Base-by-base conservation (phyloP, 2,888 invertebrate genomes). In the Crioceris asparagi region DNA sequence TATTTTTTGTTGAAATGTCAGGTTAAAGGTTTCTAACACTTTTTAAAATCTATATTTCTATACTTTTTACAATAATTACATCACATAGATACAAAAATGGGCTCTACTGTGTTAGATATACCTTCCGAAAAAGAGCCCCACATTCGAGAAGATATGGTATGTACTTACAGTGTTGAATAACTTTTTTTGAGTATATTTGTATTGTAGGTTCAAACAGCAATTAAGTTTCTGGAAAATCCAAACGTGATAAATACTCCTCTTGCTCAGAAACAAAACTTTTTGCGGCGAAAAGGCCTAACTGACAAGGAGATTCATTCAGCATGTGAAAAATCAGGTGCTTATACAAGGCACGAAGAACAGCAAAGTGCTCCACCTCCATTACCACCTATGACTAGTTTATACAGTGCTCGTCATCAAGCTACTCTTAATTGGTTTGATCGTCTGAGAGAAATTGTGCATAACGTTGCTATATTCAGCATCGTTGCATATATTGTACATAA, bases 221-320 rank as follows among this genome's bases (percentile, higher is more conserved):
- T 88, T 3, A 85, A 83, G 55, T 91, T 91, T 67, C 67, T 91
- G 35, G 77, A 80, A 60, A 90, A 90, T 66, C 81, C 83, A n/a
- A 85, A 81, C 60, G 86, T 91, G 2, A 73, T 76, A 35, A 69
- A 75, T 47, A 85, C 83, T 51, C 79, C 87, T 1, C 57, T 83
- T 36, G 71, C 76, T 38, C 83, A 86, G 60, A 87, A 85, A 55
- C 81, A 84, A 58, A 73, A 78, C 44, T 88, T 87, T 62, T 69
- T 87, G 2, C 72, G 76, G 47, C 73, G 75, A 54, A 86, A 87
- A 63, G 87, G 87, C 30, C 66, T 87, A 1, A 77, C 81, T 0
- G 78, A 83, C 32, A 66, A 72, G 1, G 87, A 87, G 64, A 80
- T 87, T 46, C 72, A 76, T 54, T 67, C 71, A 45, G 86, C 87